Evolutionary conservation across 2,113 vertebrate genomes (phyloP).

Genomic region (Elaphurus davidianus): DNA sequence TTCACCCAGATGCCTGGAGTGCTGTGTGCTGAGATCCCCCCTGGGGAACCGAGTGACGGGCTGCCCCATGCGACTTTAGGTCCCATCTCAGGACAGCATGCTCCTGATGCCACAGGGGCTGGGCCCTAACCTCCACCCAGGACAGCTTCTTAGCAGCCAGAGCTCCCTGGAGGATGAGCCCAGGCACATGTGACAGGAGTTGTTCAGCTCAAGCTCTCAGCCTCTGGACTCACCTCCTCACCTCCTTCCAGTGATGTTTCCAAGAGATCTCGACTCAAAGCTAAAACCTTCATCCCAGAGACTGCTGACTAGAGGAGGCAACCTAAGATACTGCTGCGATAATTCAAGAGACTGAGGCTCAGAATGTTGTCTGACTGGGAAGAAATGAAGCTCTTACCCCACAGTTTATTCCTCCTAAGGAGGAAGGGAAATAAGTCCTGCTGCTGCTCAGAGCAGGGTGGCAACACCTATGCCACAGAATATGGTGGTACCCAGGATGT

Average conservation of each 20-base stretch:
- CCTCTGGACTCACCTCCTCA: not conserved
- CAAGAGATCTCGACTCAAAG: not conserved
- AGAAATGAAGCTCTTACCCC: not conserved
- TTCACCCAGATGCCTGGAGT: not conserved
- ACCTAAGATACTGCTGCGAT: not conserved
- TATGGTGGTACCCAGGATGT: not conserved
- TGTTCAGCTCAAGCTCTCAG: not conserved
- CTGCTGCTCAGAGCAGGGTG: not conserved
- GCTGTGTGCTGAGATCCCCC: fast-evolving
- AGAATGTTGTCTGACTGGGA: not conserved
- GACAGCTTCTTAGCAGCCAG: not conserved
- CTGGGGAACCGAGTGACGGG: fast-evolving
- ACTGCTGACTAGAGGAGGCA: not conserved
- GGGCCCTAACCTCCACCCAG: not conserved
- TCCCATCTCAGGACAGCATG: not conserved
- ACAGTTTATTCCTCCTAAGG: no score
- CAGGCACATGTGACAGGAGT: no score
- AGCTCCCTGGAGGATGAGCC: not conserved
- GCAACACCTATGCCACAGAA: not conserved
- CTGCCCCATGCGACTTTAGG: fast-evolving
- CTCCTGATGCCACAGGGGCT: no score
- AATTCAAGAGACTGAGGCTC: not conserved
- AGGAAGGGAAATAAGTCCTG: not conserved
- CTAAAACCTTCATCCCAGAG: not conserved
- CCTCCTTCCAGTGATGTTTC: not conserved